Evolutionary conservation across 1,140 invertebrate species (phyloP).

Genomic region (Grapholita molesta): DNA sequence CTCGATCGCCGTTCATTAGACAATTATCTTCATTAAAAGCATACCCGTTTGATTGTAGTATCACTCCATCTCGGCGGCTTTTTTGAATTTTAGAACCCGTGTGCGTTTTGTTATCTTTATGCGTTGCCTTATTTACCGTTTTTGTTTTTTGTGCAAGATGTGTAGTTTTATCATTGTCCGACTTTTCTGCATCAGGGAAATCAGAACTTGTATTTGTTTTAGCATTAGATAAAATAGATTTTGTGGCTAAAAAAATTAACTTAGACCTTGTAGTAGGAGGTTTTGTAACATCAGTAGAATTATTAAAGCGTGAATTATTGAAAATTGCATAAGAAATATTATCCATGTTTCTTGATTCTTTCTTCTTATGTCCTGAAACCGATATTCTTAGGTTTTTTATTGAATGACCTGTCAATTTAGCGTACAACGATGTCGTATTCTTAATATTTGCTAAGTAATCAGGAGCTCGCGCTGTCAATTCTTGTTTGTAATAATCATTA

Average conservation of each 20-base stretch:
- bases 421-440: neutral
- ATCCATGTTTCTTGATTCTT: neutral
- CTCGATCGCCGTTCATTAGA: constrained; percentile 40
- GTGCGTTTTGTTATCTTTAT: neutral
- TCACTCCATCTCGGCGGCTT: neutral
- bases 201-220: neutral
- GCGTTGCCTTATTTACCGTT: neutral
- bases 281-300: neutral
- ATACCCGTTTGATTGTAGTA: constrained; percentile 31
- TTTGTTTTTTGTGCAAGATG: neutral
- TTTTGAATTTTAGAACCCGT: neutral
- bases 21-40: constrained; percentile 48
- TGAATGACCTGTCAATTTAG: neutral
- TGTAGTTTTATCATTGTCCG: neutral
- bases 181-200: neutral
- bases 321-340: neutral
- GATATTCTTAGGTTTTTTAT: neutral
- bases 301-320: neutral
- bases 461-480: neutral
- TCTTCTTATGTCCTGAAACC: neutral
- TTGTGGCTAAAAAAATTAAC: neutral
- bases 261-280: neutral
- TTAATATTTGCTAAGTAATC: neutral
- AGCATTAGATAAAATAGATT: neutral
- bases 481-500: neutral